These are phyloP conservation scores for Eidolon dupreanum DNA, from an alignment of 2,797 vertebrate genomes.

Conservation along the genomic window DNA sequence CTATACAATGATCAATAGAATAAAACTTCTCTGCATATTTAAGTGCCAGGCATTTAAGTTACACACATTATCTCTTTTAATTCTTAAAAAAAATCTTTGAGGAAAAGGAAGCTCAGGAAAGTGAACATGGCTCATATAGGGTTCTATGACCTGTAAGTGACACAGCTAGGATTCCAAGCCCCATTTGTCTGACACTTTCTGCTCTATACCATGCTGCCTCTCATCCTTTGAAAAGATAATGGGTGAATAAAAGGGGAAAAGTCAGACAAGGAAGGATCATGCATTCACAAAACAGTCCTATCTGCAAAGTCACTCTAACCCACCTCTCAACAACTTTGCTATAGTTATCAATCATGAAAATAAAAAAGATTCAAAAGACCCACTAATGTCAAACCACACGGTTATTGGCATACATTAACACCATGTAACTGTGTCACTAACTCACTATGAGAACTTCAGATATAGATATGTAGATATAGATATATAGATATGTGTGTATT, in stretches of 20 bases:
- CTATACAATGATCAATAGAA: not conserved
- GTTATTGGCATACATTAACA: not conserved
- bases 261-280: not conserved
- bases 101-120: not conserved
- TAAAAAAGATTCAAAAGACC: conserved; percentile 29
- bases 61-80: not conserved
- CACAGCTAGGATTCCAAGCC: not conserved
- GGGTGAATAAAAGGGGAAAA: not conserved
- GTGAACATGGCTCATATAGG: not conserved
- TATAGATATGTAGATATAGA: not conserved
- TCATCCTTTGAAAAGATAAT: not conserved
- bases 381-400: not conserved
- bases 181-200: not conserved
- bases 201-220: not conserved
- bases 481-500: not conserved
- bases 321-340: not conserved
- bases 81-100: no score
- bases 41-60: not conserved
- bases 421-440: not conserved
- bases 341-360: not conserved
- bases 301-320: not conserved
- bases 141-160: not conserved
- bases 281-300: conserved; percentile 1
- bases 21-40: not conserved
- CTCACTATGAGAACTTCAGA: not conserved